A percentile compares a stretch with the other conserved stretches of the same genome.
Conservation (phyloP, 2,888 invertebrate species). For the Ophion costatus region DNA sequence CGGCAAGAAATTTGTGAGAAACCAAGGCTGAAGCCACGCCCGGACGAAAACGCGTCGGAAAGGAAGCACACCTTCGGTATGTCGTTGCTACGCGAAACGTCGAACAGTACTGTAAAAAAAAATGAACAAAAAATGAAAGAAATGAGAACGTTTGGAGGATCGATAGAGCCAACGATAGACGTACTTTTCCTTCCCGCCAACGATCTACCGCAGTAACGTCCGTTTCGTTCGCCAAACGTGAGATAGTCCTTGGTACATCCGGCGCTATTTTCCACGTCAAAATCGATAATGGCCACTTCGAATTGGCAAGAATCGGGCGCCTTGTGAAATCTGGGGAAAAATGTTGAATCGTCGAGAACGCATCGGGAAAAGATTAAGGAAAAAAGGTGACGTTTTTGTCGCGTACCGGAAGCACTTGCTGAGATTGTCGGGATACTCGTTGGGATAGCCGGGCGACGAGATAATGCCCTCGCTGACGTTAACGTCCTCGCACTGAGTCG, state of each 20-base stretch:
- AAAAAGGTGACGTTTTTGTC: neutral
- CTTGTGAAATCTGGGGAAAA: constrained; percentile 80
- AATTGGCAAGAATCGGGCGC: constrained; percentile 82
- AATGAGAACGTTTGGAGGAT: neutral
- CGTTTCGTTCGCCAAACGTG: constrained; percentile 76
- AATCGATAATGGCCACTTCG: constrained; percentile 82
- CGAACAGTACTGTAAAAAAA: constrained; percentile 76
- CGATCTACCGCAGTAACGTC: constrained; percentile 82
- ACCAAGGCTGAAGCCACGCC: constrained; percentile 83
- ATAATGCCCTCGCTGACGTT: constrained; percentile 80
- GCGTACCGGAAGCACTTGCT: constrained; percentile 84
- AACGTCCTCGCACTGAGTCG: constrained; percentile 78
- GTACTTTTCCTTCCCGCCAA: constrained; percentile 81
- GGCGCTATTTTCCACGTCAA: constrained; percentile 82
- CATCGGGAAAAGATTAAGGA: neutral
- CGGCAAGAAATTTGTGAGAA: constrained; percentile 81
- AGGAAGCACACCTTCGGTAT: constrained; percentile 81
- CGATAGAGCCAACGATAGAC: neutral
- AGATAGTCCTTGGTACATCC: constrained; percentile 83
- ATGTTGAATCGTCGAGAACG: neutral
- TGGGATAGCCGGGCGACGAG: constrained; percentile 83
- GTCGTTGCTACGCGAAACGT: constrained; percentile 75
- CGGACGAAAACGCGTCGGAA: constrained; percentile 80
- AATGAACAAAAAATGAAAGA: constrained; percentile 14
- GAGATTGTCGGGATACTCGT: constrained; percentile 82